These are phyloP conservation scores for Eublepharis macularius DNA, from an alignment of 2,113 vertebrate genomes.

Conservation along the genomic window DNA sequence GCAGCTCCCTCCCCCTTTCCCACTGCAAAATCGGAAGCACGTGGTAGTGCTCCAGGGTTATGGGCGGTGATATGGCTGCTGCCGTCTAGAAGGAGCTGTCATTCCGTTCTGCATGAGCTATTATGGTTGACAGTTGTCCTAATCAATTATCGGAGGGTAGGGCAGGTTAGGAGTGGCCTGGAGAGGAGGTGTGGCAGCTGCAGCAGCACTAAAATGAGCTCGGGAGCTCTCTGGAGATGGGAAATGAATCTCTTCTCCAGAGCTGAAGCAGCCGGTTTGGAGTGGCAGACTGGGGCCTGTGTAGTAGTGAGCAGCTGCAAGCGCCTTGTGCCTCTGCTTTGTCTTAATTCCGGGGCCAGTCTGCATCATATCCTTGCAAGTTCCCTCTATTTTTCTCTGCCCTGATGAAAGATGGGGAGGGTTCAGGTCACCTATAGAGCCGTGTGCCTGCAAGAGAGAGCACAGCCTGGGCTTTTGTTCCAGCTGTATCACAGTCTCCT, in stretches of 20 bases:
- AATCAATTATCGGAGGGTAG: neutral
- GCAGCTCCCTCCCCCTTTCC: conserved; percentile 12
- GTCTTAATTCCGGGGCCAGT: neutral
- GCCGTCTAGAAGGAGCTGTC: neutral
- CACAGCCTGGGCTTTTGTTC: neutral
- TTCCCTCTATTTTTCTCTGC: neutral
- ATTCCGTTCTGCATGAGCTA: neutral
- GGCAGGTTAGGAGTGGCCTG: neutral
- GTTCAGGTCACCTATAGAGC: neutral
- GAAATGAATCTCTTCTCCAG: neutral
- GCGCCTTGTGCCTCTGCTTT: neutral
- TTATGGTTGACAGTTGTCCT: neutral
- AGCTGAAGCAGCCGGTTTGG: neutral
- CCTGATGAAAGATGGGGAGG: neutral
- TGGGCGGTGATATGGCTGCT: neutral
- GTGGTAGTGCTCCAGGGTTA: neutral
- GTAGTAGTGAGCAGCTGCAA: neutral
- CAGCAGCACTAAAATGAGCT: neutral
- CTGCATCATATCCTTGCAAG: neutral
- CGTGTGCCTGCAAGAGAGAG: neutral
- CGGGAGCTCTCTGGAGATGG: neutral
- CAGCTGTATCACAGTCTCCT: neutral
- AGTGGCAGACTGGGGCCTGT: neutral
- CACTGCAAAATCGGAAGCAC: neutral
- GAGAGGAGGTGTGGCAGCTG: neutral